Conservation (phyloP, 2,113 vertebrate species). For the Ictalurus furcatus region DNA sequence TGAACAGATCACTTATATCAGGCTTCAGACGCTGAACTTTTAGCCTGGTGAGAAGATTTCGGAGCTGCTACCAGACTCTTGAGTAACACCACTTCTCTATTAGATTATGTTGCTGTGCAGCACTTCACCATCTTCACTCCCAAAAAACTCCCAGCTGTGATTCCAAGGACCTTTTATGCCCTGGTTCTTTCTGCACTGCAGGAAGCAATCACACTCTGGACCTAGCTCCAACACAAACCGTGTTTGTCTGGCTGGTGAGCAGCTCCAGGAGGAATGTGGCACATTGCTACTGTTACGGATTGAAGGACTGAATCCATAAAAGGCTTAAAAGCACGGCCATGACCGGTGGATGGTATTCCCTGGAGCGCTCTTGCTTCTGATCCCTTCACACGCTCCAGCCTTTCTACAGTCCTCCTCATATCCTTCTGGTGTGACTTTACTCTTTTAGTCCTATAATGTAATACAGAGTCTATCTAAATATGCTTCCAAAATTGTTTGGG, state of each 20-base stretch:
- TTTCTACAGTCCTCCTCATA: neutral
- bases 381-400: neutral
- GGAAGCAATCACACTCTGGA: neutral
- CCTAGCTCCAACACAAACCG: neutral
- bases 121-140: neutral
- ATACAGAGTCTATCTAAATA: neutral
- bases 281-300: neutral
- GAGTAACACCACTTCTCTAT: neutral
- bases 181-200: slow-evolving; percentile 2
- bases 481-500: neutral
- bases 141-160: neutral
- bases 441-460: neutral
- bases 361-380: neutral
- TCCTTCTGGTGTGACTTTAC: neutral
- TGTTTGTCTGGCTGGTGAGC: neutral
- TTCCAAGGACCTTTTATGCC: neutral
- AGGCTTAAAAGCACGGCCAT: neutral
- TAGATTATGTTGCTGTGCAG: neutral
- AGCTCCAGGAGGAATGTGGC: neutral
- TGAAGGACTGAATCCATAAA: neutral
- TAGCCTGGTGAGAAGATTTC: neutral
- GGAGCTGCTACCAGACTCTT: too few relatives aligned
- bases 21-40: neutral
- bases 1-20: neutral
- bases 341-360: neutral